phyloP scores from a whole-genome alignment of 2,888 invertebrate species.

The Tupiocoris notatus region DNA sequence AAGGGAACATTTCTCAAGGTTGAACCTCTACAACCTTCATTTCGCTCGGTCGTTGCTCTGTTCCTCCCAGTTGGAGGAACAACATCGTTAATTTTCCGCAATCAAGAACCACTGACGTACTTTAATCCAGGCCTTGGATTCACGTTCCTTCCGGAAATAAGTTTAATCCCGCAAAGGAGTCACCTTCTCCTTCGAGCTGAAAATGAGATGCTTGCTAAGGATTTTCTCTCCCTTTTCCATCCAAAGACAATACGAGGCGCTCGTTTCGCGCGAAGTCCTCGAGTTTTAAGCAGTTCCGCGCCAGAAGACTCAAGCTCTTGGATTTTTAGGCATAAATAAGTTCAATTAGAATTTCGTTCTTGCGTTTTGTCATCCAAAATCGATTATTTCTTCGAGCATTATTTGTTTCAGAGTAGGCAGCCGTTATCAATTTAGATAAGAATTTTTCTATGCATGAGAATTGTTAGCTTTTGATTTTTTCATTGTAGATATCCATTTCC shows the following conservation, averaged over 20 bases:
- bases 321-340: no score
- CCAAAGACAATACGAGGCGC: background rate
- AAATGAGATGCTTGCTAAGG: background rate
- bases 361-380: no score
- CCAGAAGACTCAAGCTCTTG: no score
- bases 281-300: background rate
- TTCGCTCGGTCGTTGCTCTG: background rate
- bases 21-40: background rate
- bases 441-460: no score
- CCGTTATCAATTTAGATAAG: no score
- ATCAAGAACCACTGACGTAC: constrained; percentile 19
- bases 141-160: constrained; percentile 9
- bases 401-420: no score
- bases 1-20: background rate
- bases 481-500: no score
- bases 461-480: no score
- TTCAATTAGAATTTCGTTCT: no score
- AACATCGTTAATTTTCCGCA: constrained; percentile 7
- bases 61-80: background rate
- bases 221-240: background rate
- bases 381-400: no score
- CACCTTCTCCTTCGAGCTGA: background rate
- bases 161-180: constrained; percentile 3
- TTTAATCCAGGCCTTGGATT: constrained; percentile 12
- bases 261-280: background rate